Base-by-base conservation (phyloP, 2,888 invertebrate genomes). In the Emmelina monodactyla region DNA sequence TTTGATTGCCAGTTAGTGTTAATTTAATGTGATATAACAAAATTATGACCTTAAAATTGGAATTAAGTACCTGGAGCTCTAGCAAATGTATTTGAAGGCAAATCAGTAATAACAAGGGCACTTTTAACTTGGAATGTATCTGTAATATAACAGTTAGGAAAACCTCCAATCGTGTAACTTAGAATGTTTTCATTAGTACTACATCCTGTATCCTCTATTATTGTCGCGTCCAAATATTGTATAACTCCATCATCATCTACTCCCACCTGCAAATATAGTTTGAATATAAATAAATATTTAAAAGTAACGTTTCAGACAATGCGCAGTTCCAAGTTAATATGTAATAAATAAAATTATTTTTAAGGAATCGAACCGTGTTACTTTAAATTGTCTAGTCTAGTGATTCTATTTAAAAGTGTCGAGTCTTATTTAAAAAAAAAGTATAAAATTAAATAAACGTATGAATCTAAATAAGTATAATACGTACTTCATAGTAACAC, bases 31-130 rank as follows among this genome's bases (percentile, higher is more conserved):
- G 9, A 5, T 19, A 19, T 19, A 9, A 19, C 6, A 6, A 6
- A 6, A 19, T 19, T 19, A 6, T 6, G 6, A 19, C 5, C 9
- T 38, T 28, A 28, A 4, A 28, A 28, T 7, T 9, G 28, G 4
- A 28, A 28, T 28, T n/a, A 28, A 28, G n/a, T 55, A 84, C 88
- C 87, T 46, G 89, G 91, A 2, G 87, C 85, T 50, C 92, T 71
- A 40, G 85, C 85, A 34, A 82, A 86, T 0, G 88, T 86, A 45
- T 88, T 89, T 1, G 82, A 73, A 0, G 90, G 84, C 1, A 84
- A 63, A 52, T 92, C 87, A 0, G 91, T 88, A 12, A 79, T 55
- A 0, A 85, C 83, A 28, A 54, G 45, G 1, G 60, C 72, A 1
- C 60, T 60, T 33, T 53, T 71, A 1, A 79, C 46, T 28, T 67